phyloP scores from a whole-genome alignment of 2,888 invertebrate genomes.

The Margaritifera margaritifera region DNA sequence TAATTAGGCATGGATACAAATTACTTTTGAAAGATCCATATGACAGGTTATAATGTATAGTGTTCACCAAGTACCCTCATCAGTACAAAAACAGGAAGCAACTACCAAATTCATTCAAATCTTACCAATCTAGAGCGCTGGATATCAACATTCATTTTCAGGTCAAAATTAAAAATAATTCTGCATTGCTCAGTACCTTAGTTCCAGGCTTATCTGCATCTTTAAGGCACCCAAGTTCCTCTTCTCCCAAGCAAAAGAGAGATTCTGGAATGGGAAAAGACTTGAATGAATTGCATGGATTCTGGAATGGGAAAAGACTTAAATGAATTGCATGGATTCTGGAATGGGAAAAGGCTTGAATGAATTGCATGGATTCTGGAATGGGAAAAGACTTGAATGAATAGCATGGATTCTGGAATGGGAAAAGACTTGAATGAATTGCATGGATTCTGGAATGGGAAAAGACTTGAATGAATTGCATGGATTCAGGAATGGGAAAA shows the following conservation, averaged over 20 bases:
- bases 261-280: slow-evolving; percentile 58
- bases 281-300: slow-evolving; percentile 1
- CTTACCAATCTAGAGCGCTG: not conserved
- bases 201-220: slow-evolving; percentile 56
- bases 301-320: too few relatives aligned
- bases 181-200: slow-evolving; percentile 47
- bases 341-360: slow-evolving; percentile 31
- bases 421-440: slow-evolving; percentile 9
- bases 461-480: slow-evolving; percentile 5
- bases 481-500: slow-evolving; percentile 57
- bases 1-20: too few relatives aligned
- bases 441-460: slow-evolving; percentile 57
- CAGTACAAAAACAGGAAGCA: too few relatives aligned
- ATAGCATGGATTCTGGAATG: slow-evolving; percentile 56
- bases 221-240: slow-evolving; percentile 67
- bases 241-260: slow-evolving; percentile 61
- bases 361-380: slow-evolving; percentile 53
- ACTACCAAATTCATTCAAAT: not conserved
- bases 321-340: too few relatives aligned
- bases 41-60: too few relatives aligned
- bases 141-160: too few relatives aligned
- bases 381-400: slow-evolving; percentile 23
- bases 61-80: too few relatives aligned
- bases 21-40: too few relatives aligned
- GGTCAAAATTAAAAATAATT: too few relatives aligned